phyloP scores from a whole-genome alignment of 2,888 invertebrate species.

The Epinotia nisella region DNA sequence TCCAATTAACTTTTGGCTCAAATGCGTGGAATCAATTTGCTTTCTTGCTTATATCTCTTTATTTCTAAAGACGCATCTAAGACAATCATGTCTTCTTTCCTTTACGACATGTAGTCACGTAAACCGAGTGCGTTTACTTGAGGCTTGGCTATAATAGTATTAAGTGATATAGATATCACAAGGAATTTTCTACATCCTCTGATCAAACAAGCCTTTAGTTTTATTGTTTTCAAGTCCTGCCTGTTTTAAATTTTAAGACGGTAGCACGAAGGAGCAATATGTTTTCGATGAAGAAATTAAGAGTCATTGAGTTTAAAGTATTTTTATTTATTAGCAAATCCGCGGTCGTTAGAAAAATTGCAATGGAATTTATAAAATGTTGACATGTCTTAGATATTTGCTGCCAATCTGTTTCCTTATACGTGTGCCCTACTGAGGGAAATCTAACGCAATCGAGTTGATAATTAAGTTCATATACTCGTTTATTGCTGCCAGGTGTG shows the following conservation, averaged over 20 bases:
- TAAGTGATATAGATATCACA: slow-evolving; percentile 15
- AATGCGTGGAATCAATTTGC: too few species aligned
- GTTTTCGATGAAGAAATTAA: slow-evolving; percentile 20
- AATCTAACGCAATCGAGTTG: slow-evolving; percentile 17
- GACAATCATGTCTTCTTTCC: neutral
- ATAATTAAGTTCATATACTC: neutral
- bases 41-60: neutral
- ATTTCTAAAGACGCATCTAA: neutral
- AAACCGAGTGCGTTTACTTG: slow-evolving; percentile 1
- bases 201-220: neutral
- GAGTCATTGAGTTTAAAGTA: neutral
- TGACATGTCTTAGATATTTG: slow-evolving; percentile 1
- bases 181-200: neutral
- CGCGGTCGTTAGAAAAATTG: slow-evolving; percentile 18
- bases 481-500: neutral
- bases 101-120: slow-evolving; percentile 23
- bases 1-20: too few species aligned
- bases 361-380: slow-evolving; percentile 7
- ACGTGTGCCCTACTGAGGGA: slow-evolving; percentile 12
- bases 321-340: slow-evolving; percentile 25
- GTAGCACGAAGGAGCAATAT: neutral
- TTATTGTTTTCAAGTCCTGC: neutral
- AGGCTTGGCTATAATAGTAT: slow-evolving; percentile 23
- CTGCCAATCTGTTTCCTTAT: slow-evolving; percentile 15
- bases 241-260: neutral